Base-by-base conservation (phyloP, 2,888 invertebrate species). In the Acronicta psi region DNA sequence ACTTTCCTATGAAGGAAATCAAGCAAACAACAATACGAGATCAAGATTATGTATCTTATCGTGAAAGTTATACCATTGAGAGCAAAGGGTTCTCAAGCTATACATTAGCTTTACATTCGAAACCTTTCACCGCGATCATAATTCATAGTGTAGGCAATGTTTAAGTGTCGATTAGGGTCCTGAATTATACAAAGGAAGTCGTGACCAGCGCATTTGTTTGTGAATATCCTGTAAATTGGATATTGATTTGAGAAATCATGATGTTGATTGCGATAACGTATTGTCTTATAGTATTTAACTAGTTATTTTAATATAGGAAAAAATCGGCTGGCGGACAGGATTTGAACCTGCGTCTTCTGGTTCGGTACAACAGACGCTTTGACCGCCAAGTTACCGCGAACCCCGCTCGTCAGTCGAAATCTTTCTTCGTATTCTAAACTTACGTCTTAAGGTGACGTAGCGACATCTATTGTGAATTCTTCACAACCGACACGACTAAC, bases 41-140 rank as follows among this genome's bases (percentile, higher is more conserved):
- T n/a, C n/a, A n/a, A n/a, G n/a, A n/a, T n/a, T 72, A 75, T 70
- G 61, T 54, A 73, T 73, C 67, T 71, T 55, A 72, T 71, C 72
- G 67, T 55, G 75, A 75, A 75, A 73, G 72, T 59, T 66, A 75
- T 70, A 52, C 56, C 57, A 72, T 62, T 66, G 75, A 59, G 66
- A 75, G 61, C 52, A 58, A 67, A 66, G 61, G 61, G 61, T 70
- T 59, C 44, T 23, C n/a, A 23, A 45, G 42, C 56, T 56, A 59
- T 69, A 69, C 20, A 64, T 64, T 51, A 61, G 46, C 37, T 71
- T 59, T 68, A 65, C 42, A 75, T 75, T 67, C 58, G 57, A 55
- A 47, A 59, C 53, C 67, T 67, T 75, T 73, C 75, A 71, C 72
- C 51, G 42, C 42, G 49, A 46, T 61, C 25, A 49, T 61, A 61